These are phyloP conservation scores for Magallana nippona DNA, from an alignment of 2,888 invertebrate species.

Conservation along the genomic window DNA sequence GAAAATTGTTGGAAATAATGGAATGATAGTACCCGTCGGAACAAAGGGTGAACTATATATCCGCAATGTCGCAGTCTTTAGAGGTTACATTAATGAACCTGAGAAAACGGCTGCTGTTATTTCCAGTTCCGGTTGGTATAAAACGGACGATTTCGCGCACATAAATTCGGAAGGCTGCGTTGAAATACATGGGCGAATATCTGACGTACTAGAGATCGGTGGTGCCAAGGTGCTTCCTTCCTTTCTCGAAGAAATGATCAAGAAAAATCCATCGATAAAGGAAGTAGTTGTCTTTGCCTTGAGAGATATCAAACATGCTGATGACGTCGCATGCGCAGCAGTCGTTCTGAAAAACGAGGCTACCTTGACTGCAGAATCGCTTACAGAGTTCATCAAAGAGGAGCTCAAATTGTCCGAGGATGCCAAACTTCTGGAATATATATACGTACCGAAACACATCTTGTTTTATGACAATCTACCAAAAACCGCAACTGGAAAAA, in stretches of 20 bases:
- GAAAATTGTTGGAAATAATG: slow-evolving; percentile 31
- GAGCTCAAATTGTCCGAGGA: slow-evolving; percentile 1
- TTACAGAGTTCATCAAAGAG: neutral
- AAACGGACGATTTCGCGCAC: slow-evolving; percentile 28
- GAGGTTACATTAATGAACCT: slow-evolving; percentile 14
- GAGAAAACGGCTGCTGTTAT: neutral
- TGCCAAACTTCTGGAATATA: neutral
- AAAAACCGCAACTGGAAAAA: slow-evolving; percentile 29
- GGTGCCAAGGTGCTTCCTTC: slow-evolving; percentile 8
- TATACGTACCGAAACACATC: slow-evolving; percentile 5
- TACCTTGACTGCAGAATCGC: neutral
- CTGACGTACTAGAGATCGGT: slow-evolving; percentile 25
- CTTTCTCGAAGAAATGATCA: neutral
- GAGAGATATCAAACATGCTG: neutral
- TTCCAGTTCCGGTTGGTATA: slow-evolving; percentile 11
- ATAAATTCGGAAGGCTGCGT: neutral
- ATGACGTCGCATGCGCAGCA: slow-evolving; percentile 1
- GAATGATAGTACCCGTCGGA: neutral
- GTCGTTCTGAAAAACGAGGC: neutral
- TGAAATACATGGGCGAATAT: slow-evolving; percentile 2
- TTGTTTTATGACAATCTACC: neutral
- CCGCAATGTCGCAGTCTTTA: neutral
- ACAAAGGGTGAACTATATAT: neutral
- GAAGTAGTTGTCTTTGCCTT: slow-evolving; percentile 7
- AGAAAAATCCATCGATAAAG: slow-evolving; percentile 15